These are phyloP conservation scores for Psittacula derbiana DNA, from an alignment of 2,797 vertebrate genomes.

Conservation along the genomic window DNA sequence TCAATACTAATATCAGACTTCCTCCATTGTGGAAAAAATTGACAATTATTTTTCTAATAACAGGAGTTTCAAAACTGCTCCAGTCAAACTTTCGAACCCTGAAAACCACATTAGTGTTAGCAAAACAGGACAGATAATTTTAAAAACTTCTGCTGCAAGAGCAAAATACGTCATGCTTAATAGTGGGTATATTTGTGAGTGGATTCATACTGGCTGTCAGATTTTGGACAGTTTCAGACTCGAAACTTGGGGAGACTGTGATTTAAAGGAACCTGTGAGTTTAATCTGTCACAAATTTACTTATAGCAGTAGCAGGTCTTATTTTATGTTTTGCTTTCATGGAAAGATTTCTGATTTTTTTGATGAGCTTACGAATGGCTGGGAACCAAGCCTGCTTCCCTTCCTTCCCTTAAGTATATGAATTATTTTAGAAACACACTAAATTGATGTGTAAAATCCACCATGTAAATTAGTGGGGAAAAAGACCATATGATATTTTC, in stretches of 20 bases:
- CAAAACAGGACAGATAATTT: background rate
- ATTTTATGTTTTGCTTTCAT: background rate
- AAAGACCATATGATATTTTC: slow-evolving; percentile 55
- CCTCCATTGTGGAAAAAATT: background rate
- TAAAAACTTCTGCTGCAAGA: background rate
- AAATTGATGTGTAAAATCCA: background rate
- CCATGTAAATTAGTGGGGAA: slow-evolving; percentile 25
- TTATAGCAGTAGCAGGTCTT: background rate
- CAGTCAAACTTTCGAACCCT: background rate
- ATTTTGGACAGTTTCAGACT: background rate
- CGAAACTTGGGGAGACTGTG: background rate
- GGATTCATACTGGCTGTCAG: background rate
- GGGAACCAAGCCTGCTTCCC: background rate
- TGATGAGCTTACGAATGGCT: background rate
- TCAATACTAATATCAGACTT: background rate
- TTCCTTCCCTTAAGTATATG: background rate
- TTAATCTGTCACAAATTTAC: background rate
- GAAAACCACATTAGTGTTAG: background rate
- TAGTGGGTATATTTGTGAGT: background rate
- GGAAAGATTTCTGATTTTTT: slow-evolving; percentile 25
- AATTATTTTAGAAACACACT: background rate
- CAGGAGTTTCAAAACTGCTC: background rate
- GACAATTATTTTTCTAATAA: background rate
- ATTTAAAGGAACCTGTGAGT: background rate
- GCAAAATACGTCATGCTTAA: background rate